Evolutionary conservation across 2,888 invertebrate species (phyloP).

Genomic region (Isotomurus palustris): DNA sequence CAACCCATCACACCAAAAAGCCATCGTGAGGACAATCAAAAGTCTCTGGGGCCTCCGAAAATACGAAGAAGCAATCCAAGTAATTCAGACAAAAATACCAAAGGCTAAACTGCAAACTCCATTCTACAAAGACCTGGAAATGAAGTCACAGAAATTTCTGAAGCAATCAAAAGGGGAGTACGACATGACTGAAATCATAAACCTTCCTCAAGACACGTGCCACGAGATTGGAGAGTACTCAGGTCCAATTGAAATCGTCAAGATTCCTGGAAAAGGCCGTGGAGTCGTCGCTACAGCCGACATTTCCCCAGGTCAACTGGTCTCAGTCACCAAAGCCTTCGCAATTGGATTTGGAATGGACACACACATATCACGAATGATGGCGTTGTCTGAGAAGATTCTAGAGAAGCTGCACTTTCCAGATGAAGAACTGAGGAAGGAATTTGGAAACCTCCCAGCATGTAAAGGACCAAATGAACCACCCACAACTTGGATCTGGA

Average conservation of each 20-base stretch:
- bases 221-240: constrained; percentile 2
- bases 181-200: not conserved
- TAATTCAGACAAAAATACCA: not conserved
- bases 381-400: not conserved
- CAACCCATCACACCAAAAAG: not conserved
- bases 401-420: too few relatives aligned
- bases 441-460: too few relatives aligned
- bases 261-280: constrained; percentile 7
- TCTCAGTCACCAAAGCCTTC: constrained; percentile 1
- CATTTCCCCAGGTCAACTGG: not conserved
- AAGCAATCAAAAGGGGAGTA: not conserved
- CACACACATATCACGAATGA: not conserved
- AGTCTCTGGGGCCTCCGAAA: not conserved
- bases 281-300: not conserved
- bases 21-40: not conserved
- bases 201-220: not conserved
- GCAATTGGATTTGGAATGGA: not conserved
- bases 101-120: not conserved
- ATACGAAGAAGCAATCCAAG: not conserved
- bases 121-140: not conserved
- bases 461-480: too few relatives aligned
- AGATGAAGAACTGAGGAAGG: too few relatives aligned
- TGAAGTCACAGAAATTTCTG: not conserved
- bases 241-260: not conserved
- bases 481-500: too few relatives aligned